Evolutionary conservation across 2,888 invertebrate species (phyloP).

Genomic region (Halocaridina rubra): DNA sequence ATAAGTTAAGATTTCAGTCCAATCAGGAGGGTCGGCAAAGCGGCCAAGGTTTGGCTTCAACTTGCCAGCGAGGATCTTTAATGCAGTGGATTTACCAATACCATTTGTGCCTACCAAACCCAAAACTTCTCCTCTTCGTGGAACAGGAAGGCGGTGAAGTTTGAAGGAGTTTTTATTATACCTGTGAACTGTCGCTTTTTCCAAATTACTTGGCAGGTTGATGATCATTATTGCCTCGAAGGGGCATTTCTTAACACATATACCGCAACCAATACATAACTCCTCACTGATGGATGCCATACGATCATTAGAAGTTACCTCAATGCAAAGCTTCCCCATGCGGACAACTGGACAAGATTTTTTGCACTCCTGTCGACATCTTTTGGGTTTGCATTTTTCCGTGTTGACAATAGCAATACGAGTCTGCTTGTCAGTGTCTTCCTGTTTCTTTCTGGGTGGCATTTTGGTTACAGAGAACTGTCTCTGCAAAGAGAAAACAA

Average conservation of each 20-base stretch:
- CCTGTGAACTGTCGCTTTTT: slow-evolving; percentile 97
- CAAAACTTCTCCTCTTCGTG: slow-evolving; percentile 95
- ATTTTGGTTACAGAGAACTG: slow-evolving; percentile 69
- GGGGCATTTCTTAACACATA: slow-evolving; percentile 99
- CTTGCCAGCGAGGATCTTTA: slow-evolving; percentile 98
- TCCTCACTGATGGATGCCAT: slow-evolving; percentile 98
- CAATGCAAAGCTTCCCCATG: slow-evolving; percentile 99
- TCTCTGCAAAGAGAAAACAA: no score
- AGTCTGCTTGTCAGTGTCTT: slow-evolving; percentile 92
- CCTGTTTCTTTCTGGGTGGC: slow-evolving; percentile 78
- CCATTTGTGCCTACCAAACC: slow-evolving; percentile 99
- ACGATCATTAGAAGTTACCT: slow-evolving; percentile 90
- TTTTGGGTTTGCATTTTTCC: slow-evolving; percentile 98
- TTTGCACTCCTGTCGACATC: slow-evolving; percentile 99
- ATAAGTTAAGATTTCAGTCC: slow-evolving; percentile 96
- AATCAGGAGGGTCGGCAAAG: slow-evolving; percentile 96
- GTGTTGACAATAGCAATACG: slow-evolving; percentile 97
- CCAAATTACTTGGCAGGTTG: slow-evolving; percentile 97
- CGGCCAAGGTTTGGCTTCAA: slow-evolving; percentile 97
- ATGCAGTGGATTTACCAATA: slow-evolving; percentile 98
- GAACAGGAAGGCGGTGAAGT: slow-evolving; percentile 95
- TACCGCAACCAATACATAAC: slow-evolving; percentile 99
- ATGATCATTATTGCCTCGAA: slow-evolving; percentile 99
- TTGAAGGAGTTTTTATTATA: slow-evolving; percentile 99
- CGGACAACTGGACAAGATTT: slow-evolving; percentile 98